Conservation (phyloP, 2,113 vertebrate species). For the Furnarius figulus region DNA sequence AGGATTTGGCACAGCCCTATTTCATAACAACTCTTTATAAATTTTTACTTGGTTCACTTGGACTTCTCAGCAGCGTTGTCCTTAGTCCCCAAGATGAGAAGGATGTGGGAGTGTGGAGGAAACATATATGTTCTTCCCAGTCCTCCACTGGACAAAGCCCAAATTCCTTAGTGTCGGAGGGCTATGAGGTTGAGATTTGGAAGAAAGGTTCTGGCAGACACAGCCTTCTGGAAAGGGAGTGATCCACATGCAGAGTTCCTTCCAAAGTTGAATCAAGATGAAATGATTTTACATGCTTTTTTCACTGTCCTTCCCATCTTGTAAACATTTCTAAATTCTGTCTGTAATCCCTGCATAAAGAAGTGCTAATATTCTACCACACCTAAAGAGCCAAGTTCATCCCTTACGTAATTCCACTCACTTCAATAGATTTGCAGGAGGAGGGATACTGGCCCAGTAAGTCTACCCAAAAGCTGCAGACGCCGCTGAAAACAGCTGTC, state of each 20-base stretch:
- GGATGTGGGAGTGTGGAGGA: neutral
- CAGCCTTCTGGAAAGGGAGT: neutral
- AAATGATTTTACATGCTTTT: constrained; percentile 55
- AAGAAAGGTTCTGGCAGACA: constrained; percentile 12
- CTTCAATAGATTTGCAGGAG: neutral
- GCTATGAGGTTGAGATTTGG: constrained; percentile 10
- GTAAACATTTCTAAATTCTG: constrained; percentile 60
- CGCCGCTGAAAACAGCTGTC: constrained; percentile 37
- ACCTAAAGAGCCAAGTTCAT: constrained; percentile 57
- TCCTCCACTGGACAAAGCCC: neutral
- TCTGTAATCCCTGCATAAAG: constrained; percentile 47
- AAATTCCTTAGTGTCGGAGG: constrained; percentile 2
- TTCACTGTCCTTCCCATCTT: constrained; percentile 57
- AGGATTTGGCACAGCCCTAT: neutral
- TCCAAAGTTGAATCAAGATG: constrained; percentile 42
- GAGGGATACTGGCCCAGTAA: neutral
- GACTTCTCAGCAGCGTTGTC: neutral
- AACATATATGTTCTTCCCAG: neutral
- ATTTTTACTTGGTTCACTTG: neutral
- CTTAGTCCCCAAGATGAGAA: neutral
- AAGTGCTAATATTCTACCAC: constrained; percentile 56
- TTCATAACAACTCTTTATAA: neutral
- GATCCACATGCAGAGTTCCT: neutral
- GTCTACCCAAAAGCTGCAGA: neutral
- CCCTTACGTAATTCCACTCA: neutral